A percentile compares a stretch with the other conserved stretches of the same genome.
Evolutionary conservation across 2,797 vertebrate genomes (phyloP).

Genomic region (Emydoidea blandingii): DNA sequence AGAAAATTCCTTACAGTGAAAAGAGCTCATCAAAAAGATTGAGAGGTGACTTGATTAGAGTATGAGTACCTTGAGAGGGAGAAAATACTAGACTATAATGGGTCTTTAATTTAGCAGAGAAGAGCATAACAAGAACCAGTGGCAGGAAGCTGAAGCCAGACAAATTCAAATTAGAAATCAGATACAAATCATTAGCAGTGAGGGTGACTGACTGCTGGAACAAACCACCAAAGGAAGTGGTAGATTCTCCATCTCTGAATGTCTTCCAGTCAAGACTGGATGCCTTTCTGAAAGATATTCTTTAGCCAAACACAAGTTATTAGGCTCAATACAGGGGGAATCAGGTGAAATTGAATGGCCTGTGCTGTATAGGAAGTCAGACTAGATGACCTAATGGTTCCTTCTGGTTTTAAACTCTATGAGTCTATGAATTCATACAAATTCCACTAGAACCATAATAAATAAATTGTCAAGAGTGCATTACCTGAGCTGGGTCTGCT

Average conservation of each 20-base stretch:
- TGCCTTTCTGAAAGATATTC: background rate
- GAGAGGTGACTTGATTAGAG: background rate
- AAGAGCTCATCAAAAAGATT: background rate
- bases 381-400: background rate
- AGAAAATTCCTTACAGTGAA: background rate
- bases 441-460: background rate
- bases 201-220: background rate
- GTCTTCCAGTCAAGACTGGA: background rate
- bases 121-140: background rate
- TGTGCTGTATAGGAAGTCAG: background rate
- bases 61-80: background rate
- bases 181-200: background rate
- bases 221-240: background rate
- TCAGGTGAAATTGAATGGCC: background rate
- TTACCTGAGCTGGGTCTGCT: conserved; percentile 97
- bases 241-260: background rate
- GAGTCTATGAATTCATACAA: background rate
- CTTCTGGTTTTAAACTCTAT: background rate
- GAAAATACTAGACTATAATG: background rate
- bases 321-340: background rate
- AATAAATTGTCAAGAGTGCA: background rate
- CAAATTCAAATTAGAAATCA: background rate
- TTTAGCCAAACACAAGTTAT: background rate
- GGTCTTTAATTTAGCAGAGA: background rate
- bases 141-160: background rate